Evolutionary conservation across 2,797 vertebrate genomes (phyloP).

Genomic region (Sebastes variabilis): DNA sequence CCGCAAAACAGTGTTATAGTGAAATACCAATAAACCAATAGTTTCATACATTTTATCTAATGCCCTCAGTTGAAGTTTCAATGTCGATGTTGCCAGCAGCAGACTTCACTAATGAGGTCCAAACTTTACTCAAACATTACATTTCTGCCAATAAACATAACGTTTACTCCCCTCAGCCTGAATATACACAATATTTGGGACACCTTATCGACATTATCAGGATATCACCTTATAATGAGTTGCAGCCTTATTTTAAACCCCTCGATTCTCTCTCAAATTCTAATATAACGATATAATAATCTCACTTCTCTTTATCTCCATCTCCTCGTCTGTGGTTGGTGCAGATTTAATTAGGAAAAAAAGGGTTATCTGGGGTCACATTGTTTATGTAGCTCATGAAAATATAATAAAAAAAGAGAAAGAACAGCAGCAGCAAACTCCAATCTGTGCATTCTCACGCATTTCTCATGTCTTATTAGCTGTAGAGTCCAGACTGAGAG

Average conservation of each 20-base stretch:
- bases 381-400: not conserved
- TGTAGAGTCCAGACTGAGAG: not conserved
- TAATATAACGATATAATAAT: not conserved
- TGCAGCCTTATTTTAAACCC: not conserved
- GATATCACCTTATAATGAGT: not conserved
- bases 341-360: conserved; percentile 5
- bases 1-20: not conserved
- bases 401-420: not conserved
- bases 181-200: not conserved
- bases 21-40: not conserved
- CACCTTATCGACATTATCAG: not conserved
- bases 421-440: not conserved
- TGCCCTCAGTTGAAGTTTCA: not conserved
- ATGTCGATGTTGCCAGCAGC: not conserved
- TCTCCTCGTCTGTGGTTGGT: not conserved
- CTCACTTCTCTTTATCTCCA: not conserved
- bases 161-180: not conserved
- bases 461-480: not conserved
- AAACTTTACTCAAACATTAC: not conserved
- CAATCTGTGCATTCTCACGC: not conserved
- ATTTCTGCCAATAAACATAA: not conserved
- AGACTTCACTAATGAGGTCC: not conserved
- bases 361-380: not conserved
- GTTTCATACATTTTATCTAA: not conserved
- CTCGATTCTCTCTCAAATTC: not conserved